A percentile compares a stretch with the other conserved stretches of the same genome.
phyloP scores from a whole-genome alignment of 2,797 vertebrate genomes.

The Gymnothorax reevesii region DNA sequence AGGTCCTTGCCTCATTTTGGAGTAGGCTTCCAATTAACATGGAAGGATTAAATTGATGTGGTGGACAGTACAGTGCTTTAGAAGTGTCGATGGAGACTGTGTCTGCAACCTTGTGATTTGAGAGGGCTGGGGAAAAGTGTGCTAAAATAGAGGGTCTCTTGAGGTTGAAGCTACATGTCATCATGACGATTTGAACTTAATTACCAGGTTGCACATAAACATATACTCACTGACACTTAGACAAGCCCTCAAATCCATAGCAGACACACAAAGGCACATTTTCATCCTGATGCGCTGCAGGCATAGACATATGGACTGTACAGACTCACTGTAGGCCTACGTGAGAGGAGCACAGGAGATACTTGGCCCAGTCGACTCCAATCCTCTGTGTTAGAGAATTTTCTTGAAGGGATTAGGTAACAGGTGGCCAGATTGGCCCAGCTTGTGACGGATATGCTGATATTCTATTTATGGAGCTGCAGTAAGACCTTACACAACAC shows the following conservation, averaged over 20 bases:
- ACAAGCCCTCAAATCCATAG: neutral
- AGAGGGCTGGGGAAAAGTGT: neutral
- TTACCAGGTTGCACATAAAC: neutral
- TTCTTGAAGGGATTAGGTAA: neutral
- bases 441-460: neutral
- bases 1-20: neutral
- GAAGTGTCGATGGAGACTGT: neutral
- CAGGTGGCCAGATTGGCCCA: neutral
- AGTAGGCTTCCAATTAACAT: neutral
- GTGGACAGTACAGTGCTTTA: neutral
- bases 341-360: neutral
- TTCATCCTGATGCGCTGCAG: neutral
- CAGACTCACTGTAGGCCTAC: too few relatives aligned
- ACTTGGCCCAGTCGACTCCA: neutral
- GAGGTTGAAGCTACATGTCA: neutral
- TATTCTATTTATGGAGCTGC: neutral
- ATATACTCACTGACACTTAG: neutral
- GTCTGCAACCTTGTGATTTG: neutral
- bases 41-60: neutral
- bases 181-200: neutral
- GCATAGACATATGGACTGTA: too few relatives aligned
- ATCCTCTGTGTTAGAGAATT: neutral
- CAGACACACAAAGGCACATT: slow-evolving; percentile 20
- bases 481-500: slow-evolving; percentile 6
- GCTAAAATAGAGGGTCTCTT: neutral